These are phyloP conservation scores for Orientallactaga sibirica DNA, from an alignment of 2,797 vertebrate species.

Conservation along the genomic window DNA sequence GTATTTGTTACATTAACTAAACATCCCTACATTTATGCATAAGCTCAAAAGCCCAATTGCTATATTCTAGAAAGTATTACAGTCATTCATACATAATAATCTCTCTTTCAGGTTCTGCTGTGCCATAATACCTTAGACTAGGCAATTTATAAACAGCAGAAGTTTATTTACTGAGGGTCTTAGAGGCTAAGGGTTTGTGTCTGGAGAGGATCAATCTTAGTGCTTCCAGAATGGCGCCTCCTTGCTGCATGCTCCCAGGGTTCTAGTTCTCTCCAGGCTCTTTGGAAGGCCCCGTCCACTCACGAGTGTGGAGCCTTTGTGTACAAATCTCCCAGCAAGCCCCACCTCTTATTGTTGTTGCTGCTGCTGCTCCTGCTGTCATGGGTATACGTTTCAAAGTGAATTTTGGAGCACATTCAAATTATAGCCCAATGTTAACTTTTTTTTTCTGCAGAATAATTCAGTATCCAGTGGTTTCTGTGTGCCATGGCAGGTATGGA, in stretches of 20 bases:
- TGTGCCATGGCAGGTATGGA: not conserved
- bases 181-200: not conserved
- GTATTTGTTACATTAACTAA: not conserved
- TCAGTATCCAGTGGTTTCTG: not conserved
- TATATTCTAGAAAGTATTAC: slow-evolving; percentile 20
- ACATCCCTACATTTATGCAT: slow-evolving; percentile 25
- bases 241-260: not conserved
- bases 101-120: not conserved
- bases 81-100: not conserved
- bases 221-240: not conserved
- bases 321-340: not conserved
- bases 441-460: not conserved
- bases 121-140: not conserved
- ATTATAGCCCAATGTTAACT: not conserved
- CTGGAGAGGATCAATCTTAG: not conserved
- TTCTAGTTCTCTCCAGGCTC: not conserved
- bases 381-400: not conserved
- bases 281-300: not conserved
- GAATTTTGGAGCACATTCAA: not conserved
- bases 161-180: not conserved
- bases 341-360: not conserved
- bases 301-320: not conserved
- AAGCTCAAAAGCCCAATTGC: not conserved
- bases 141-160: not conserved
- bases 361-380: no score